Evolutionary conservation across 2,888 invertebrate species (phyloP), one percentile per base, ranked within the genome.

Genomic region (Eremobia ochroleuca): DNA sequence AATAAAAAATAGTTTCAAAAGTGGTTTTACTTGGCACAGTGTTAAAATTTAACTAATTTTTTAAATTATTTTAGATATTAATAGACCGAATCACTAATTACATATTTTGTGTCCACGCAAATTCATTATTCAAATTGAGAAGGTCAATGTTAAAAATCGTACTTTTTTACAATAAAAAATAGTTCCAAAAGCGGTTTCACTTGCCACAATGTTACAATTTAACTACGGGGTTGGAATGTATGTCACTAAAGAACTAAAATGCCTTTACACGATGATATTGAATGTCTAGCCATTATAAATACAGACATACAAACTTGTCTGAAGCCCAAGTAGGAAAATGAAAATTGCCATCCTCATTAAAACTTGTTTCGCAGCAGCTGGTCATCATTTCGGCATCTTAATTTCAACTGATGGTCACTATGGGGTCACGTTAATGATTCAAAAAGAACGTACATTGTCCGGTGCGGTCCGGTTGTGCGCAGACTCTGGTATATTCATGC

Each of bases 401-500:
- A 77, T 76, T 84, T 70, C 79, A 82, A 77, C 82, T 85, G 82
- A 83, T 81, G 83, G 70, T 82, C 82, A 82, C 79, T 81, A 81
- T 81, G 76, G 87, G 86, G 85, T 87, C 82, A 81, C 75, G 84
- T 82, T 87, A 90, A 88, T 91, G 91, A 89, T 87, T 86, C 84
- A 89, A 83, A 85, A 83, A 86, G 65, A 40, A 76, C 77, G 59
- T 64, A 79, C 66, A 80, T 84, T 86, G 90, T 87, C 90, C 88
- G 83, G 90, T 82, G 73, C 83, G 80, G 90, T 90, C 83, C 78
- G 85, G 82, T 73, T 78, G 82, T 81, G 82, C 73, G 83, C 77
- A 86, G 85, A 86, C 88, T 85, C 85, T 52, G 87, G 82, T 88
- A 92, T 92, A 92, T 91, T 92, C 92, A 90, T 91, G 91, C 90